Evolutionary conservation across 2,888 invertebrate species (phyloP).

Genomic region (Panorpa germanica): DNA sequence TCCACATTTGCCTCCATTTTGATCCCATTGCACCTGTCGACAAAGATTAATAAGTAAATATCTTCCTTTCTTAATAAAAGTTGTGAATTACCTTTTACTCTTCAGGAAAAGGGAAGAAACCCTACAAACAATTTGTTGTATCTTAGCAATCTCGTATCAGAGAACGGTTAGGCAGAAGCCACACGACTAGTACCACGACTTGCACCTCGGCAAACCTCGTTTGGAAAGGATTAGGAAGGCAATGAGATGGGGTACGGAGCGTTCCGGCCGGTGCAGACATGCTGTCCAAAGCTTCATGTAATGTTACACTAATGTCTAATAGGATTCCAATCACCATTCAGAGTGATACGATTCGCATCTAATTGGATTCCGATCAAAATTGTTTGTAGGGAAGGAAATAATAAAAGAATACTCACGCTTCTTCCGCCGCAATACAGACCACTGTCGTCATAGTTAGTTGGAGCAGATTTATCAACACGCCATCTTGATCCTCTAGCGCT

Average conservation of each 20-base stretch:
- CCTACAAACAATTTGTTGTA: conserved; percentile 10
- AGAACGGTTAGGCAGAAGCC: too few relatives aligned
- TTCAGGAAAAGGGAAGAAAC: background rate
- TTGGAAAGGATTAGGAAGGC: too few relatives aligned
- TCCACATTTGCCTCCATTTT: conserved; percentile 29
- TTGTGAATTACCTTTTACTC: background rate
- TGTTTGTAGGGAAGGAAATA: conserved; percentile 5
- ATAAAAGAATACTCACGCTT: conserved; percentile 16
- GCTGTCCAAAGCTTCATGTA: too few relatives aligned
- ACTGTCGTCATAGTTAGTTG: conserved; percentile 30
- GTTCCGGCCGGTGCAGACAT: too few relatives aligned
- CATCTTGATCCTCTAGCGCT: conserved; percentile 31
- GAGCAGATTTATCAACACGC: conserved; percentile 26
- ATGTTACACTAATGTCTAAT: too few relatives aligned
- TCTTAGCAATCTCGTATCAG: too few relatives aligned
- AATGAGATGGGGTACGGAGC: too few relatives aligned
- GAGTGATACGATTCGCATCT: too few relatives aligned
- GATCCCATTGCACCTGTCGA: conserved; percentile 22
- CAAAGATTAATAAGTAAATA: too few relatives aligned
- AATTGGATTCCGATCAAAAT: too few relatives aligned
- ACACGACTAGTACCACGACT: too few relatives aligned
- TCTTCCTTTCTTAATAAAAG: conserved; percentile 1
- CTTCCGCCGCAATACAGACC: conserved; percentile 32
- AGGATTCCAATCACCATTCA: too few relatives aligned
- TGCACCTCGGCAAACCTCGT: background rate